Conservation (phyloP, 1,140 invertebrate genomes). For the Eurosta solidaginis region DNA sequence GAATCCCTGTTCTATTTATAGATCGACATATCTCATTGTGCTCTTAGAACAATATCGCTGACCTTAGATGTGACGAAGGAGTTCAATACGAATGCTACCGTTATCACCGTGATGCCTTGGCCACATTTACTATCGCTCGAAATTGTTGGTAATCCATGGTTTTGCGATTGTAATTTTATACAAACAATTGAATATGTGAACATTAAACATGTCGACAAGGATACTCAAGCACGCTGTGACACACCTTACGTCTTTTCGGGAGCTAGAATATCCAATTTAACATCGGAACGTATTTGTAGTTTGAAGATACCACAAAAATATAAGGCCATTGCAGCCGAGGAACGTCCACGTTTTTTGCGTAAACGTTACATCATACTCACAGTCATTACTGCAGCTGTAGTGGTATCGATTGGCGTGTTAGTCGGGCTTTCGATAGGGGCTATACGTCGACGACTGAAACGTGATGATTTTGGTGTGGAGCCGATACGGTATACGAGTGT, state of each 20-base stretch:
- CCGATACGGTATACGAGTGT: slow-evolving; percentile 58
- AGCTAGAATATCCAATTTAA: slow-evolving; percentile 44
- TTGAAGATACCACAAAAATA: slow-evolving; percentile 52
- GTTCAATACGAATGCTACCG: not conserved
- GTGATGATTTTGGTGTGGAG: slow-evolving; percentile 52
- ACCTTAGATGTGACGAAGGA: slow-evolving; percentile 41
- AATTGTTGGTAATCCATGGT: slow-evolving; percentile 65
- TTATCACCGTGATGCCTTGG: slow-evolving; percentile 38
- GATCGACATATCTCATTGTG: slow-evolving; percentile 60
- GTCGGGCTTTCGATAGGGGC: slow-evolving; percentile 53
- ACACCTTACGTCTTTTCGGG: slow-evolving; percentile 50
- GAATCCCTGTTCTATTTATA: slow-evolving; percentile 36
- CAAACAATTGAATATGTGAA: slow-evolving; percentile 42
- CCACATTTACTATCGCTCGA: slow-evolving; percentile 60
- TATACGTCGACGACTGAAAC: slow-evolving; percentile 50
- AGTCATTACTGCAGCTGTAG: slow-evolving; percentile 49
- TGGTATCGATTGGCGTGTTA: slow-evolving; percentile 50
- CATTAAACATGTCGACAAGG: not conserved
- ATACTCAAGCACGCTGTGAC: slow-evolving; percentile 42
- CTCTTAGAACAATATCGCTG: slow-evolving; percentile 59
- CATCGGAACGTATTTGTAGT: slow-evolving; percentile 45
- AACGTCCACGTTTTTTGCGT: slow-evolving; percentile 51
- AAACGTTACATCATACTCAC: slow-evolving; percentile 53
- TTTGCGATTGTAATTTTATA: slow-evolving; percentile 64
- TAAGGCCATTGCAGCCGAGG: slow-evolving; percentile 46